These are phyloP conservation scores for Nesidiocoris tenuis DNA, from an alignment of 2,888 invertebrate species.

Conservation along the genomic window DNA sequence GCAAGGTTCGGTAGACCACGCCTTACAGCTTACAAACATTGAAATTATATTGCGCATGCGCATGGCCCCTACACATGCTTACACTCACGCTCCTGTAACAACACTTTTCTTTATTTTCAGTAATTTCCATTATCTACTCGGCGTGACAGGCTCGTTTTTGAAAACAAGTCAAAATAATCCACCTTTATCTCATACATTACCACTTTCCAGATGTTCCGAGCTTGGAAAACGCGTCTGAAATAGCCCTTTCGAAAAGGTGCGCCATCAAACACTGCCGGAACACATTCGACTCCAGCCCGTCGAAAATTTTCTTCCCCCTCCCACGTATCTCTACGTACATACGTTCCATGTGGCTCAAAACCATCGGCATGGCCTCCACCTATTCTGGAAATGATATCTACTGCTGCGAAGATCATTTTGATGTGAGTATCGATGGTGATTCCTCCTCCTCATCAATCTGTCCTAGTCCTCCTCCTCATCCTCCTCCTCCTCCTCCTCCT, in stretches of 20 bases:
- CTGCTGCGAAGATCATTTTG: neutral
- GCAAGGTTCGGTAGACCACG: too few species aligned
- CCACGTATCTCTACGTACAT: neutral
- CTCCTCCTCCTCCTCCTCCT: too few species aligned
- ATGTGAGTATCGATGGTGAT: too few species aligned
- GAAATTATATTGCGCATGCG: too few species aligned
- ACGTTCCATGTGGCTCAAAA: neutral
- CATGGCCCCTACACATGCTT: too few species aligned
- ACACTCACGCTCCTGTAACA: too few species aligned
- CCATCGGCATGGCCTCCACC: neutral
- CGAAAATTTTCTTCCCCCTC: neutral
- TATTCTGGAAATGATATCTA: neutral
- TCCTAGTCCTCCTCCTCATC: too few species aligned
- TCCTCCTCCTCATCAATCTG: too few species aligned
- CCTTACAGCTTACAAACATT: too few species aligned
- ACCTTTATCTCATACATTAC: neutral
- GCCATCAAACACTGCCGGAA: neutral
- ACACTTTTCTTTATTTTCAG: too few species aligned
- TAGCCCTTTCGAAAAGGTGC: neutral
- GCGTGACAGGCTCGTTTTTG: neutral
- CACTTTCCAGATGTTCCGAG: neutral
- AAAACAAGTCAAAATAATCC: neutral
- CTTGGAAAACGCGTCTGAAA: neutral
- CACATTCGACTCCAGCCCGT: neutral
- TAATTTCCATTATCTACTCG: too few species aligned